Evolutionary conservation across 2,113 vertebrate species (phyloP), one percentile per base, ranked within the genome.

Genomic region (Butorides virescens): DNA sequence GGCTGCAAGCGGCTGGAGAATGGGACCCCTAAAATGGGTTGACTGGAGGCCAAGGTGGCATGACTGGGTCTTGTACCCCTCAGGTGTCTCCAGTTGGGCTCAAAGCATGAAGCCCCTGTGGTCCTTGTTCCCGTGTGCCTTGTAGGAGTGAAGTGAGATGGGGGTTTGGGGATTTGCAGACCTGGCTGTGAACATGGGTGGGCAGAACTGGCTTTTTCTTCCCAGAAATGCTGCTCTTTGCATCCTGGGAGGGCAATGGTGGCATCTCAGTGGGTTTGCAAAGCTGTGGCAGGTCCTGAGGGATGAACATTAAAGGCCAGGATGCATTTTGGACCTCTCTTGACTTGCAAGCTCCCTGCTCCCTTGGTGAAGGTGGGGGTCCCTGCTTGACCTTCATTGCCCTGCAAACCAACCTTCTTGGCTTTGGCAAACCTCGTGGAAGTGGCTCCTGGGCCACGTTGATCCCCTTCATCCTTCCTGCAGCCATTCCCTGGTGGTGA

Each of bases 11-110:
- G 16, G 67, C 29, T 77, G 50, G 47, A 56, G 27, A 63, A 12
- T 6, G 36, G 22, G 49, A 19, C 7, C 9, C 10, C 3, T 4
- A 1, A 42, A 42, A 2, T 30, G 58, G 34, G 26, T 26, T 49
- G 44, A 8, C n/a, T n/a, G 46, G 16, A 13, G 58, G 20, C 27
- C 17, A 23, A 37, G 58, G 9, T 6, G 17, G 7, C 34, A 9
- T 1, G 6, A 1, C 42, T 0, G 10, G 49, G 21, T 22, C n/a
- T 50, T 1, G 0, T 34, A n/a, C 2, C 11, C 18, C 14, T 36
- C 10, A 3, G 77, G 17, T 4, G 2, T 14, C 26, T 22, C 42
- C 46, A 37, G 30, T 19, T 27, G 3, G 2, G 27, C 34, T 39
- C 49, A 2, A 20, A 58, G 34, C 0, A 2, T 23, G 47, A 46